Conservation (phyloP, 1,140 invertebrate species). For the Eriosoma lanigerum region DNA sequence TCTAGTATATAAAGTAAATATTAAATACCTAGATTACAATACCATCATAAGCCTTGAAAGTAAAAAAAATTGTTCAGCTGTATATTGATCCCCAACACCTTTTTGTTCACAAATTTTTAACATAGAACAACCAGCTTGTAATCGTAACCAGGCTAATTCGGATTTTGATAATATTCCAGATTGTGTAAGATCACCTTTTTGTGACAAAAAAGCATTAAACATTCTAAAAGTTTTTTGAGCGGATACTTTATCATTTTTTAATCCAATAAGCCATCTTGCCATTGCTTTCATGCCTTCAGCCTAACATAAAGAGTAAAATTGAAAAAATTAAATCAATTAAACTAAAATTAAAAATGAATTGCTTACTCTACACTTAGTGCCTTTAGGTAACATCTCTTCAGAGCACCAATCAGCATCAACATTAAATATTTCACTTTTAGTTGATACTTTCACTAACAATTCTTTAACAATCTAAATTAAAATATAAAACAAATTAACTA, state of each 20-base stretch:
- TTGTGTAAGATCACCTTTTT: constrained; percentile 79
- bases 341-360: background rate
- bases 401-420: constrained; percentile 79
- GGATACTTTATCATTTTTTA: constrained; percentile 84
- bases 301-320: constrained; percentile 58
- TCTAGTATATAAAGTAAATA: background rate
- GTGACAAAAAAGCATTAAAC: constrained; percentile 84
- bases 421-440: constrained; percentile 55
- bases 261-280: constrained; percentile 90
- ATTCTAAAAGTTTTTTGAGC: constrained; percentile 93
- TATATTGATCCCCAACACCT: constrained; percentile 91
- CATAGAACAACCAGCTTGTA: constrained; percentile 92
- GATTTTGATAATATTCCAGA: constrained; percentile 70
- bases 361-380: constrained; percentile 84
- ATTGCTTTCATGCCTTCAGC: constrained; percentile 92
- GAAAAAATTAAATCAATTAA: background rate
- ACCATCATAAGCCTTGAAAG: constrained; percentile 87
- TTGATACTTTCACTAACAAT: constrained; percentile 77
- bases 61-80: constrained; percentile 91
- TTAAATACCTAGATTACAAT: constrained; percentile 31
- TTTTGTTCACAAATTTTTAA: constrained; percentile 95
- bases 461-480: constrained; percentile 83
- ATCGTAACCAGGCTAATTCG: constrained; percentile 89
- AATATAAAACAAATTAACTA: constrained; percentile 1
- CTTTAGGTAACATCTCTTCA: constrained; percentile 84